Evolutionary conservation across 2,888 invertebrate genomes (phyloP).

Genomic region (Therioaphis trifolii): DNA sequence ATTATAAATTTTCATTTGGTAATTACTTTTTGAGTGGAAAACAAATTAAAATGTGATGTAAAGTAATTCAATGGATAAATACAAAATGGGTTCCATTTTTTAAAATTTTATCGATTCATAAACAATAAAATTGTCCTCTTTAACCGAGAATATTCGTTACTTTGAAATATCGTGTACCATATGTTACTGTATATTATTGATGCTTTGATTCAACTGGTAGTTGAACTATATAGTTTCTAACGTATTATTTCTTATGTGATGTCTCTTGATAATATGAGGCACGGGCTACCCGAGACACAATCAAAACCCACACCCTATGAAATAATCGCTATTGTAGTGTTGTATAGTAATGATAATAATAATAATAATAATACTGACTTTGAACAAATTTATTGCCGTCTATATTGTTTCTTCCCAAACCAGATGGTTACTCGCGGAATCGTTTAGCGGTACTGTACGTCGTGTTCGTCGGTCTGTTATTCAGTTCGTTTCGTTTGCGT

Average conservation of each 20-base stretch:
- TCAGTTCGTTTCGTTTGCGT: background rate
- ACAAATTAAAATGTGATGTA: no score
- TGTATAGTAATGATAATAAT: background rate
- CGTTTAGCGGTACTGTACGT: background rate
- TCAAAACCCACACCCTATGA: background rate
- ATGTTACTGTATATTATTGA: background rate
- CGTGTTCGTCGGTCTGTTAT: background rate
- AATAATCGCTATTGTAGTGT: background rate
- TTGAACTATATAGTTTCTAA: no score
- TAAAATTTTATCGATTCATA: no score
- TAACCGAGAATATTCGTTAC: no score
- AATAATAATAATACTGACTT: background rate
- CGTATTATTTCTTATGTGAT: background rate
- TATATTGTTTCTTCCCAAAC: background rate
- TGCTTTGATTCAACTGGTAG: conserved; percentile 17
- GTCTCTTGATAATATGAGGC: background rate
- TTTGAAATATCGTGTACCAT: background rate
- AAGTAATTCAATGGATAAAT: no score
- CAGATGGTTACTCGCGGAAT: background rate
- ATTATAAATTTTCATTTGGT: no score
- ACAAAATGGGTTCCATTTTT: no score
- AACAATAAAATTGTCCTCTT: no score
- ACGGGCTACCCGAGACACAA: background rate
- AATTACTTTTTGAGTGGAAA: no score
- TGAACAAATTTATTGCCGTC: background rate